These are phyloP conservation scores for Allophyes oxyacanthae DNA, from an alignment of 2,888 invertebrate species.

Conservation along the genomic window DNA sequence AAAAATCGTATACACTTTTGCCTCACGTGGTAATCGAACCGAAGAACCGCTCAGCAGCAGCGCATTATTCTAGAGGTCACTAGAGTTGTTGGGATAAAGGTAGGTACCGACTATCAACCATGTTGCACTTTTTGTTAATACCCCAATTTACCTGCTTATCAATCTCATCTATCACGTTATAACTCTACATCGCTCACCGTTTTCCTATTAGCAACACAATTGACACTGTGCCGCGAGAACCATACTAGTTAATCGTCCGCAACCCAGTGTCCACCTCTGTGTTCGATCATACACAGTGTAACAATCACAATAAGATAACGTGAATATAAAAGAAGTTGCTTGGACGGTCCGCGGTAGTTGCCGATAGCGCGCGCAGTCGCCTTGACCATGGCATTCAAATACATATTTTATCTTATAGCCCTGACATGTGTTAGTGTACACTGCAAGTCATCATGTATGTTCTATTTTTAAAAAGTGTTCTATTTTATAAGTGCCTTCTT, in stretches of 20 bases:
- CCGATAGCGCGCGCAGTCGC: conserved; percentile 74
- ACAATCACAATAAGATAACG: conserved; percentile 63
- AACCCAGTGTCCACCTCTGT: conserved; percentile 39
- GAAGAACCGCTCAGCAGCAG: no score
- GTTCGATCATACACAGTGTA: conserved; percentile 35
- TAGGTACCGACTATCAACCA: no score
- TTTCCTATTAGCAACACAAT: conserved; percentile 34
- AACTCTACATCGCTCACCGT: conserved; percentile 19
- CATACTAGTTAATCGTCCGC: conserved; percentile 17
- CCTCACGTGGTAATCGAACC: no score
- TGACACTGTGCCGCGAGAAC: conserved; percentile 28
- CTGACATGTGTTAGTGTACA: conserved; percentile 73
- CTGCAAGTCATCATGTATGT: conserved; percentile 81
- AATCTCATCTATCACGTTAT: conserved; percentile 24
- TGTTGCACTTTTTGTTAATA: no score
- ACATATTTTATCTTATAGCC: conserved; percentile 71
- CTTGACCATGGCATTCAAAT: conserved; percentile 83
- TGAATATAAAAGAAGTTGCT: conserved; percentile 78
- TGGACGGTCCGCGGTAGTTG: conserved; percentile 66
- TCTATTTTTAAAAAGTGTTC: conserved; percentile 41
- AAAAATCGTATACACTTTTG: no score
- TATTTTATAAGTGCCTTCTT: conserved; percentile 18
- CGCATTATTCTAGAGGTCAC: no score
- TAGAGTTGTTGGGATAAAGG: no score
- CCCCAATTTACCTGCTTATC: neutral